Conservation (phyloP, 2,888 invertebrate species). For the Melipona bicolor region DNA sequence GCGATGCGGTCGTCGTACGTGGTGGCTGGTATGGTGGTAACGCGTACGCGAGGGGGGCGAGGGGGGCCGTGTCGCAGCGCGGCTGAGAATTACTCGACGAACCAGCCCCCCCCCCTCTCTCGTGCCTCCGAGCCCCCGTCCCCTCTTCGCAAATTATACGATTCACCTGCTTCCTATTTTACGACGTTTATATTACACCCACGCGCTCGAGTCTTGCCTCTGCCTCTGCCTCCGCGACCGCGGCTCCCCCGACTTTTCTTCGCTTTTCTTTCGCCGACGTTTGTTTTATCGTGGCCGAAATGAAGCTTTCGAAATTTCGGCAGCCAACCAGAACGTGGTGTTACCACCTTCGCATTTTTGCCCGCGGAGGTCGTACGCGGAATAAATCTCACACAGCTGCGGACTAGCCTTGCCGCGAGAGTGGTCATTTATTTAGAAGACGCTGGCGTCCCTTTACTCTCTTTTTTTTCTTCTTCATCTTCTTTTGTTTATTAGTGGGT, state of each 20-base stretch:
- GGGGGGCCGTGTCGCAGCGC: conserved; percentile 58
- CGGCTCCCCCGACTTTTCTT: conserved; percentile 55
- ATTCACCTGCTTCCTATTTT: conserved; percentile 84
- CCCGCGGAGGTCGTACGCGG: neutral
- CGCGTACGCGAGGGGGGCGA: conserved; percentile 42
- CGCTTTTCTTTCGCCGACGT: conserved; percentile 31
- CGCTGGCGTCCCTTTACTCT: too few relatives aligned
- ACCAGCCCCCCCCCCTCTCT: conserved; percentile 75
- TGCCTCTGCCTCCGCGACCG: conserved; percentile 70
- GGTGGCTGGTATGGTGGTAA: conserved; percentile 67
- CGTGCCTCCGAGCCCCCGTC: too few relatives aligned
- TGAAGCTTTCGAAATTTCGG: conserved; percentile 55
- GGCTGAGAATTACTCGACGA: conserved; percentile 78
- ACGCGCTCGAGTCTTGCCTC: conserved; percentile 76
- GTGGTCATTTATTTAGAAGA: neutral
- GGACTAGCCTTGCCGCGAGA: neutral
- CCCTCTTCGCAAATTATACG: conserved; percentile 81
- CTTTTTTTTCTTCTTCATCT: too few relatives aligned
- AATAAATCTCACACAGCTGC: conserved; percentile 14
- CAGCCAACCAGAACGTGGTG: neutral
- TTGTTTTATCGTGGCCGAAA: conserved; percentile 50
- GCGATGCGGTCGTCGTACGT: conserved; percentile 72
- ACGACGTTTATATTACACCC: conserved; percentile 83
- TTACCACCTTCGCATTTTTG: neutral
- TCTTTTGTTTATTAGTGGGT: neutral